A percentile compares a stretch with the other conserved stretches of the same genome.
These are phyloP conservation scores for Linurgus olivaceus DNA, from an alignment of 2,797 vertebrate species.

Conservation along the genomic window DNA sequence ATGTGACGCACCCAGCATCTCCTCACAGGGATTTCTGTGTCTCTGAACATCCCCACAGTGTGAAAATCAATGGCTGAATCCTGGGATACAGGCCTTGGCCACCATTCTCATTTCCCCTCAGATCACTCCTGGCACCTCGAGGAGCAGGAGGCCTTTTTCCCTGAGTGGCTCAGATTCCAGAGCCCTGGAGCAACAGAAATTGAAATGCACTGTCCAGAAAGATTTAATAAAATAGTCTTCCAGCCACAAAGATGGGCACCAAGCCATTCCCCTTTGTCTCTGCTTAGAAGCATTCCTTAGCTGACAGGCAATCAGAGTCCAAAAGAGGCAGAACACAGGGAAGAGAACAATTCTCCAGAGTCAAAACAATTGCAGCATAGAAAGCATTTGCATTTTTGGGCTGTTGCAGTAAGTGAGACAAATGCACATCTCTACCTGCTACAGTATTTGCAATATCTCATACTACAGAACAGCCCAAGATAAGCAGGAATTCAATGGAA, in stretches of 20 bases:
- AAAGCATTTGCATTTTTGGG: background rate
- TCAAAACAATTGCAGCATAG: background rate
- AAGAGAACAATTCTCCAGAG: background rate
- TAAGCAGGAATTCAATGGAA: background rate
- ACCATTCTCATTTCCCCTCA: background rate
- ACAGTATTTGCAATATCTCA: background rate
- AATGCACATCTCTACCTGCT: background rate
- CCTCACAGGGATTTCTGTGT: background rate
- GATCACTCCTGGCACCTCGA: background rate
- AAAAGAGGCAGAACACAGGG: background rate
- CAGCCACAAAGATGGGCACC: background rate
- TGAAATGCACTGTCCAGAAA: background rate
- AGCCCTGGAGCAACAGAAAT: background rate
- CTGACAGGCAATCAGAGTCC: background rate
- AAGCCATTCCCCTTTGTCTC: background rate
- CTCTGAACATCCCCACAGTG: background rate
- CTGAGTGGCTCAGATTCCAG: background rate
- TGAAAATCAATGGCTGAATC: background rate
- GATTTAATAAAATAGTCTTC: background rate
- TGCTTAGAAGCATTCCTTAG: background rate
- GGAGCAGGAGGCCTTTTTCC: background rate
- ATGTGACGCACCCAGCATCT: background rate
- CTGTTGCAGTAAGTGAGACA: background rate
- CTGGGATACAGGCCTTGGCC: background rate
- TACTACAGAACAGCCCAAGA: background rate